Evolutionary conservation across 2,888 invertebrate species (phyloP).

Genomic region (Ectemnius lituratus): DNA sequence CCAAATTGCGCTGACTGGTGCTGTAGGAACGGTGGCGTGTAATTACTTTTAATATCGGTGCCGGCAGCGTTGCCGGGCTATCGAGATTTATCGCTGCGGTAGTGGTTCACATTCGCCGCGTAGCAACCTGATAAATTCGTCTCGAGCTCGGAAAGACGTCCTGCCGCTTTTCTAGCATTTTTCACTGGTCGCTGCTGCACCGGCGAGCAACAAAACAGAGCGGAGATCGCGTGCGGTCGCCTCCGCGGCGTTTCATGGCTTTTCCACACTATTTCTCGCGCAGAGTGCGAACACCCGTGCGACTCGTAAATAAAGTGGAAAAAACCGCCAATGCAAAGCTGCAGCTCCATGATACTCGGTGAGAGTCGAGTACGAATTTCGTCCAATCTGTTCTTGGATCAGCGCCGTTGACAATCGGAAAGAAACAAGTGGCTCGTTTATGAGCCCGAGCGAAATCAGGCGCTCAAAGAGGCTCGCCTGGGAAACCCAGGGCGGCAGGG

Average conservation of each 20-base stretch:
- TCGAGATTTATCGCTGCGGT: too few species aligned
- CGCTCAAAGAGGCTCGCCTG: too few species aligned
- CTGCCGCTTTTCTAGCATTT: background rate
- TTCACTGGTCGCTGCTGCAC: background rate
- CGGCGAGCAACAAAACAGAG: background rate
- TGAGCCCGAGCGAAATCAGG: too few species aligned
- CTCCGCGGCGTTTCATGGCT: background rate
- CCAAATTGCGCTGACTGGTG: too few species aligned
- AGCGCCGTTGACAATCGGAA: background rate
- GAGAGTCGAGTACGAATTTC: background rate
- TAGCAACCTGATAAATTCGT: background rate
- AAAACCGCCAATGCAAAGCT: background rate
- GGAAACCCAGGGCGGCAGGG: too few species aligned
- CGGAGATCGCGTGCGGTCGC: background rate
- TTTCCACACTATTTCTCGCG: constrained; percentile 1
- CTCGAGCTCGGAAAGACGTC: constrained; percentile 7
- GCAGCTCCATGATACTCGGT: constrained; percentile 1
- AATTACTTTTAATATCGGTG: too few species aligned
- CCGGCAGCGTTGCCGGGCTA: too few species aligned
- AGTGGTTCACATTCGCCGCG: too few species aligned
- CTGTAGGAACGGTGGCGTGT: too few species aligned
- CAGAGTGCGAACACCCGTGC: background rate
- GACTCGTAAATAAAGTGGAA: constrained; percentile 6
- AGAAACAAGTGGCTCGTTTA: background rate
- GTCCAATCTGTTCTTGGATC: too few species aligned